Evolutionary conservation across 92 coral and sea anemone genomes (phyloP).

Genomic region (Umimayanthus kanabou): DNA sequence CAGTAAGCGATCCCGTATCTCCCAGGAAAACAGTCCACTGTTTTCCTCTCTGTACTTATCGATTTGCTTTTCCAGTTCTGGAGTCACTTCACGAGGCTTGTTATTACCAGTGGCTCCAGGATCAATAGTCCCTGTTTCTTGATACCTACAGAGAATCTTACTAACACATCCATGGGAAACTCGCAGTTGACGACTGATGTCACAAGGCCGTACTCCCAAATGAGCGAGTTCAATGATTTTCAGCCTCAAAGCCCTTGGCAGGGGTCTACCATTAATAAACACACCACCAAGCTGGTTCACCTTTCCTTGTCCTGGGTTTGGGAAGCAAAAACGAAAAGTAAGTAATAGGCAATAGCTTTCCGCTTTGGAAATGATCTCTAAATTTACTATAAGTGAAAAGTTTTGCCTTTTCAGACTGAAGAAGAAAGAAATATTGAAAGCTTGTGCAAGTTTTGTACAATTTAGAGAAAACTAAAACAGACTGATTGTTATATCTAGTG

Average conservation of each 20-base stretch:
- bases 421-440: not conserved
- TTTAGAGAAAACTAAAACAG: not conserved
- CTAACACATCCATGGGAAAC: constrained; percentile 99
- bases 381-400: not conserved
- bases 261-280: constrained; percentile 95
- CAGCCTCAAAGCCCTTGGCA: constrained; percentile 84
- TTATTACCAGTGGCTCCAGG: constrained; percentile 83
- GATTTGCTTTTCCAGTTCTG: constrained; percentile 86
- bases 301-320: constrained; percentile 83
- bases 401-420: not conserved
- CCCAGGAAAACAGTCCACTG: constrained; percentile 93
- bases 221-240: constrained; percentile 94
- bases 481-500: not conserved
- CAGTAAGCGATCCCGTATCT: constrained; percentile 87
- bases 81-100: constrained; percentile 89
- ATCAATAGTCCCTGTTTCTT: constrained; percentile 95
- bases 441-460: not conserved
- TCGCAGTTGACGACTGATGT: constrained; percentile 95
- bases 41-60: constrained; percentile 85
- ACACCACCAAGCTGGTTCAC: constrained; percentile 98
- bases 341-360: not conserved
- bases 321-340: not conserved
- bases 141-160: constrained; percentile 93
- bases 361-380: not conserved
- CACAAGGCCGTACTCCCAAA: constrained; percentile 97